Evolutionary conservation across 2,888 invertebrate species (phyloP), one percentile per base, ranked within the genome.

Genomic region (Rhingia rostrata): DNA sequence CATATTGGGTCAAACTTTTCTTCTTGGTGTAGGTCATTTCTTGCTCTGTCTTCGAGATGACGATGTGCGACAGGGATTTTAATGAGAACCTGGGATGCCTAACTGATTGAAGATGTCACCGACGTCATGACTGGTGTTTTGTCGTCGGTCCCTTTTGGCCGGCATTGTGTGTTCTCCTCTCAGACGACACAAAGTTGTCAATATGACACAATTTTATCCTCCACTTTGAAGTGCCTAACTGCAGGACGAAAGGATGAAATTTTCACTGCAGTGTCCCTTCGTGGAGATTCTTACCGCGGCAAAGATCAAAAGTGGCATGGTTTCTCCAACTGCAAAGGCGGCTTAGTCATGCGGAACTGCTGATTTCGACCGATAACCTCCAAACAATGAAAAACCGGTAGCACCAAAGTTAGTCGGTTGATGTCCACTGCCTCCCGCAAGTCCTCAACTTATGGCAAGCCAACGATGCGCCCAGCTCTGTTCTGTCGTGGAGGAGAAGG

Each of bases 381-480:
- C 14, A 66, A 73, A 84, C 84, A 84, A 84, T 80, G 80, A 80
- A 80, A 70, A 80, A 75, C 80, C 80, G 63, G 84, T 73, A 85
- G 79, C 75, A 49, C 10, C 58, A 10, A 9, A 35, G 39, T 37
- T 39, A 14, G 5, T 74, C 63, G 51, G 63, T 63, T 75, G 81
- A 77, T 77, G 69, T 54, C 37, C 41, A 67, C 22, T 64, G 64
- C 85, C 85, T 80, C 85, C 81, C 85, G 61, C 75, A 77, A 81
- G 80, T 80, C 22, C 22, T 22, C 22, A 22, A 9, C 7, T 33
- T 69, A 79, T 77, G 53, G 53, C 64, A 33, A 56, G 14, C 12
- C 37, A 39, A 63, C 53, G 10, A 33, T 49, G 63, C 41, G 22
- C 22, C 2, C 2, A 22, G 22, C 22, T 22, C 22, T 1, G 22